Conservation (phyloP, 2,113 vertebrate species). For the Halichoeres trimaculatus region DNA sequence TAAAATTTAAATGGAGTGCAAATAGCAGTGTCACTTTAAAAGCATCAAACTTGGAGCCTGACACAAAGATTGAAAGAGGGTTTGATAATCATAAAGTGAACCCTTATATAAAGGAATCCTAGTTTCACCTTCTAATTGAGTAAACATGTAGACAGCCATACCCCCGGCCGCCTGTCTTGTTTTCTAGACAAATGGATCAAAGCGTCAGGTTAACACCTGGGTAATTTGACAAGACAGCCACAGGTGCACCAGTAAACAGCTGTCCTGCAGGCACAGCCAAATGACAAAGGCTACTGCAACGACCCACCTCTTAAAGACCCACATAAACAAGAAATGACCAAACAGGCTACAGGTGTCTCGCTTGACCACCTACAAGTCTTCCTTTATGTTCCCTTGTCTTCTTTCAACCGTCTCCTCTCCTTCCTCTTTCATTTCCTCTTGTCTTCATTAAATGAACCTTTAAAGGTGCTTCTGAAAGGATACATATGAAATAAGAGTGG, state of each 20-base stretch:
- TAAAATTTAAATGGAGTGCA: constrained; percentile 2
- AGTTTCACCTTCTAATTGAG: too few relatives aligned
- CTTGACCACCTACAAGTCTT: not conserved
- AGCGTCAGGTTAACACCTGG: constrained; percentile 27
- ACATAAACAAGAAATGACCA: constrained; percentile 33
- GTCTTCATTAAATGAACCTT: constrained; percentile 59
- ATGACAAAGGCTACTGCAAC: constrained; percentile 9
- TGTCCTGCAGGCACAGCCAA: constrained; percentile 26
- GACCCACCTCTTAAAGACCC: constrained; percentile 14
- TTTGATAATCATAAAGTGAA: too few relatives aligned
- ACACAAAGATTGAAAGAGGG: too few relatives aligned
- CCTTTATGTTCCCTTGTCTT: not conserved
- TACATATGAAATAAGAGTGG: constrained; percentile 45
- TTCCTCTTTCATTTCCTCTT: constrained; percentile 44
- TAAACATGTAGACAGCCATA: not conserved
- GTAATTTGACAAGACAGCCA: constrained; percentile 9
- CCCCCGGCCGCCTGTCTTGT: not conserved
- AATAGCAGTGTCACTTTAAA: constrained; percentile 5
- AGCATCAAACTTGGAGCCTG: constrained; percentile 3
- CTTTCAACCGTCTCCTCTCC: constrained; percentile 17
- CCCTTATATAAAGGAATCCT: too few relatives aligned
- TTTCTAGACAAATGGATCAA: not conserved
- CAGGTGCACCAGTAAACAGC: constrained; percentile 1
- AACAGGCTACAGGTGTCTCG: constrained; percentile 23
- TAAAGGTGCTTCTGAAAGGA: constrained; percentile 40